Percentiles rank a stretch among this genome's conserved stretches.
Conservation (phyloP, 2,888 invertebrate species). For the Drosophila macrospina region DNA sequence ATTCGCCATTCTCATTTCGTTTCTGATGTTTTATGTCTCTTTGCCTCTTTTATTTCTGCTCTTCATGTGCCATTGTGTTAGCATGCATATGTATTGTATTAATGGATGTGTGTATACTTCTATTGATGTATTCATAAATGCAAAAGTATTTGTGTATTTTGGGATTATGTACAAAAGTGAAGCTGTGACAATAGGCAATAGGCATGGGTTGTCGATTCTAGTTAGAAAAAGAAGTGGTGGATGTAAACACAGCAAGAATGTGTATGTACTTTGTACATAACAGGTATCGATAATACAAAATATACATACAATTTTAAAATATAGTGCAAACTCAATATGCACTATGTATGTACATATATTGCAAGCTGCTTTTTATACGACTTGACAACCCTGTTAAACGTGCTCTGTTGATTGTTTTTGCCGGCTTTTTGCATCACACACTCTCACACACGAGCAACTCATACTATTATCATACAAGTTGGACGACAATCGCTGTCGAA, state of each 20-base stretch:
- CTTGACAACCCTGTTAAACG: slow-evolving; percentile 57
- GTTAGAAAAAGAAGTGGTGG: background rate
- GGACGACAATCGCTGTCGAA: slow-evolving; percentile 27
- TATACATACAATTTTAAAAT: background rate
- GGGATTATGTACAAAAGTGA: slow-evolving; percentile 49
- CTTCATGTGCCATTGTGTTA: slow-evolving; percentile 53
- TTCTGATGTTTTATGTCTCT: slow-evolving; percentile 23
- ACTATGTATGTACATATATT: slow-evolving; percentile 2
- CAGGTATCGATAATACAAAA: background rate
- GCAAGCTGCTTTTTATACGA: background rate
- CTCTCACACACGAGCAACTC: slow-evolving; percentile 10
- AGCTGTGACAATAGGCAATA: background rate
- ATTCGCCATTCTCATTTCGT: slow-evolving; percentile 5
- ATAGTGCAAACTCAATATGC: background rate
- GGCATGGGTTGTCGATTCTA: slow-evolving; percentile 9
- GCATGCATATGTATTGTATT: slow-evolving; percentile 29
- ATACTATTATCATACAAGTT: slow-evolving; percentile 33
- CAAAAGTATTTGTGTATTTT: slow-evolving; percentile 29
- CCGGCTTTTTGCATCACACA: slow-evolving; percentile 58
- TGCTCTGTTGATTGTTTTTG: slow-evolving; percentile 68
- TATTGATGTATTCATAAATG: slow-evolving; percentile 2
- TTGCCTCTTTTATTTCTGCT: slow-evolving; percentile 54
- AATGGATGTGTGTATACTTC: slow-evolving; percentile 9
- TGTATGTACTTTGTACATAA: background rate
- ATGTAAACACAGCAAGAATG: background rate